Conservation (phyloP, 2,113 vertebrate species). For the Pteruthius melanotis region DNA sequence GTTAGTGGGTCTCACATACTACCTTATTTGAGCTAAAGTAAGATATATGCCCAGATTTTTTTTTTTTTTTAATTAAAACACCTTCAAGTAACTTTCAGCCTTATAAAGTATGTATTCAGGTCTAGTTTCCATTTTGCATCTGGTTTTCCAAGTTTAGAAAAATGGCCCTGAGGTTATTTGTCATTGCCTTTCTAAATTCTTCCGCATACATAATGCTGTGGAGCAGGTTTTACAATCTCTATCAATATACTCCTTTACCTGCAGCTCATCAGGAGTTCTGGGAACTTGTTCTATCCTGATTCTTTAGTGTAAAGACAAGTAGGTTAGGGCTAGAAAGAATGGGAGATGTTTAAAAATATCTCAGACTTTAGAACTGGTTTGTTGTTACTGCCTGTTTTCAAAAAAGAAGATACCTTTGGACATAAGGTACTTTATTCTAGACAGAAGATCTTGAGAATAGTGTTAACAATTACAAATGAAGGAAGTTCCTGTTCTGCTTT, state of each 20-base stretch:
- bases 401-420: background rate
- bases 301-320: background rate
- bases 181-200: background rate
- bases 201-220: background rate
- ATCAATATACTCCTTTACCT: background rate
- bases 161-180: constrained; percentile 32
- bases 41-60: background rate
- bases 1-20: background rate
- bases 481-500: background rate
- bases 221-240: constrained; percentile 39
- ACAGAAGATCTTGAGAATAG: background rate
- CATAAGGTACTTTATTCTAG: background rate
- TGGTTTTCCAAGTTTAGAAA: constrained; percentile 4
- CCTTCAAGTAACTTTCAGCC: background rate
- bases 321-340: background rate
- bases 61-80: background rate
- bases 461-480: background rate
- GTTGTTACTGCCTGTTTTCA: background rate
- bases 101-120: background rate
- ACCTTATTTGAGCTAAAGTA: background rate
- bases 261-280: background rate
- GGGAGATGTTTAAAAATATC: background rate
- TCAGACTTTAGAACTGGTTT: background rate
- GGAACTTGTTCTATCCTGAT: constrained; percentile 27
- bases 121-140: background rate